A percentile compares a stretch with the other conserved stretches of the same genome.
These are phyloP conservation scores for Tetraodon nigroviridis DNA, from an alignment of 2,113 vertebrate genomes.

Conservation along the genomic window DNA sequence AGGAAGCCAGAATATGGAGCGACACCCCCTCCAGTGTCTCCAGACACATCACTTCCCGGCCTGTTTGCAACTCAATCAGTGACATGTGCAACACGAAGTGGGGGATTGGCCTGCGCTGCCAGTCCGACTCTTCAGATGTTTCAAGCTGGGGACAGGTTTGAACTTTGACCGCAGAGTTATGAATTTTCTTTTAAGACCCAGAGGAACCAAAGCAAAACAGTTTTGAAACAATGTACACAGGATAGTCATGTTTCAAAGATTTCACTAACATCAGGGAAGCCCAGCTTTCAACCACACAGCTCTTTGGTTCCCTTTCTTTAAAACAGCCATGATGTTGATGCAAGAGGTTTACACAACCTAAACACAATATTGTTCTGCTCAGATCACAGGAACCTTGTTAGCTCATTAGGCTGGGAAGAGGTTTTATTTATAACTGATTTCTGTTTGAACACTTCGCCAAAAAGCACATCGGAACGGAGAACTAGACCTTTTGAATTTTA, in stretches of 20 bases:
- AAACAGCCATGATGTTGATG: slow-evolving; percentile 55
- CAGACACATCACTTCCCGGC: slow-evolving; percentile 57
- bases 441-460: neutral
- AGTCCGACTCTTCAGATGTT: slow-evolving; percentile 44
- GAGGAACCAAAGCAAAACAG: slow-evolving; percentile 63
- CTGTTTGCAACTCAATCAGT: slow-evolving; percentile 74
- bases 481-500: slow-evolving; percentile 60
- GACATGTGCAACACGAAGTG: slow-evolving; percentile 60
- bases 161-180: slow-evolving; percentile 77
- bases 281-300: slow-evolving; percentile 54
- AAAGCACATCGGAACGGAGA: slow-evolving; percentile 31
- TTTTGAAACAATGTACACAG: slow-evolving; percentile 61
- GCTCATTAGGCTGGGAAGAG: slow-evolving; percentile 6
- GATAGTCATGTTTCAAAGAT: slow-evolving; percentile 73
- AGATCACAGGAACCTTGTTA: slow-evolving; percentile 13
- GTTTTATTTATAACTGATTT: neutral
- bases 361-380: slow-evolving; percentile 35
- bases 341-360: slow-evolving; percentile 29
- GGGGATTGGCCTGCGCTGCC: slow-evolving; percentile 45
- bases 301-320: slow-evolving; percentile 57
- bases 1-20: slow-evolving; percentile 11
- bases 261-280: slow-evolving; percentile 51
- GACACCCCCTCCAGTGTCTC: slow-evolving; percentile 52
- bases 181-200: slow-evolving; percentile 69
- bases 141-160: slow-evolving; percentile 46